Evolutionary conservation across 2,888 invertebrate genomes (phyloP).

Genomic region (Drosophila borealis): DNA sequence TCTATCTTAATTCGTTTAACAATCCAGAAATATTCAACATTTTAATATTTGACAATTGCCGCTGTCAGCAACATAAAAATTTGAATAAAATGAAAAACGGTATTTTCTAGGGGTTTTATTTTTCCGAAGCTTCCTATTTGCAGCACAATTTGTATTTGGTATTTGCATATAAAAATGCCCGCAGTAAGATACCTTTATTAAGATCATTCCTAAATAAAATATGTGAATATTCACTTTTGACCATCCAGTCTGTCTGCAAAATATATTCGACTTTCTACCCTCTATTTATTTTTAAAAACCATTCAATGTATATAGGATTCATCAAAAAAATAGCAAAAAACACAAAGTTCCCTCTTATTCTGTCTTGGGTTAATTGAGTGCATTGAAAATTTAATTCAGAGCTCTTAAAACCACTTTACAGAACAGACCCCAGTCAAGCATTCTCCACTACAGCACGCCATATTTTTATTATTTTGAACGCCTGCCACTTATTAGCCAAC

Average conservation of each 20-base stretch:
- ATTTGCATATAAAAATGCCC: too few relatives aligned
- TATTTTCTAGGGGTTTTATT: too few relatives aligned
- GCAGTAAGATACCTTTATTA: too few relatives aligned
- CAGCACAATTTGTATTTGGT: too few relatives aligned
- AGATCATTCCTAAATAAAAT: too few relatives aligned
- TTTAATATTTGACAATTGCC: neutral
- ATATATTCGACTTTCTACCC: too few relatives aligned
- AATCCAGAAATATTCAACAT: neutral
- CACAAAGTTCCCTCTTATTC: neutral
- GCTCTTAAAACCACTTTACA: conserved; percentile 10
- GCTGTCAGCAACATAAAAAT: neutral
- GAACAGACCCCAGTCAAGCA: neutral
- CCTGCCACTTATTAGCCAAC: conserved; percentile 32
- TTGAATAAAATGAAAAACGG: too few relatives aligned
- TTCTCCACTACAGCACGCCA: neutral
- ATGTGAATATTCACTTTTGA: too few relatives aligned
- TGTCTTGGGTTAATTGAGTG: neutral
- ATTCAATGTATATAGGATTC: neutral
- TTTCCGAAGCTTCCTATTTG: too few relatives aligned
- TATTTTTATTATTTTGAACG: conserved; percentile 7
- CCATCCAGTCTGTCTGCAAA: too few relatives aligned
- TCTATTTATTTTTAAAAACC: too few relatives aligned
- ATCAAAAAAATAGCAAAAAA: neutral
- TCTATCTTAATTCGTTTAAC: neutral
- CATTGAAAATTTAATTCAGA: neutral